Evolutionary conservation across 2,113 vertebrate genomes (phyloP), one percentile per base, ranked within the genome.

Genomic region (Beaufortia kweichowensis): DNA sequence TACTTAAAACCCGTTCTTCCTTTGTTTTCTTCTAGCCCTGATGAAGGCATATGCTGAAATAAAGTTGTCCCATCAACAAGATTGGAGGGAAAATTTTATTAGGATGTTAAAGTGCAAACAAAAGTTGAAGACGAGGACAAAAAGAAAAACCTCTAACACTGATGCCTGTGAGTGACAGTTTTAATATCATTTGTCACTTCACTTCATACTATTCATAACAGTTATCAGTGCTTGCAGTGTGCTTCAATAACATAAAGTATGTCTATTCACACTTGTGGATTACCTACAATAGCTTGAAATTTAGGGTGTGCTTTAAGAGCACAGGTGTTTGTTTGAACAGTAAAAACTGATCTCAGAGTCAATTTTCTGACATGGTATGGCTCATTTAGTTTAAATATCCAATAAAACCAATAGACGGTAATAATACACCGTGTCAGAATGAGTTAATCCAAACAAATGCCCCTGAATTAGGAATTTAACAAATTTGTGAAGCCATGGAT

Each of bases 61-160:
- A n/a, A n/a, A 46, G 5, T 14, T 46, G 15, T 46, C 43, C 43
- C 14, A 46, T 35, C 5, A 46, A 46, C 43, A 17, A 17, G n/a
- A n/a, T n/a, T n/a, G n/a, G n/a, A n/a, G n/a, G n/a, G 79, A 77
- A 73, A 72, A 63, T 65, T 77, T 59, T 66, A 83, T 83, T 31
- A 76, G 55, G 61, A 31, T 60, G 68, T 84, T 69, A 72, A 77
- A 48, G 46, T 72, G 19, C 33, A 26, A 10, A 10, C 50, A 35
- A 75, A 59, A 61, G 79, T 79, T 77, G 71, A 80, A 56, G 46
- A 50, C 43, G 63, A 79, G 72, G 62, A 21, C 69, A 57, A 26
- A 31, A 60, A 64, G 28, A 33, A 28, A 71, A 57, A 23, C 41
- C 21, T 53, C 28, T 24, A n/a, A 61, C 64, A 81, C 50, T 43